Conservation (phyloP, 2,113 vertebrate genomes). For the Epinephelus moara region DNA sequence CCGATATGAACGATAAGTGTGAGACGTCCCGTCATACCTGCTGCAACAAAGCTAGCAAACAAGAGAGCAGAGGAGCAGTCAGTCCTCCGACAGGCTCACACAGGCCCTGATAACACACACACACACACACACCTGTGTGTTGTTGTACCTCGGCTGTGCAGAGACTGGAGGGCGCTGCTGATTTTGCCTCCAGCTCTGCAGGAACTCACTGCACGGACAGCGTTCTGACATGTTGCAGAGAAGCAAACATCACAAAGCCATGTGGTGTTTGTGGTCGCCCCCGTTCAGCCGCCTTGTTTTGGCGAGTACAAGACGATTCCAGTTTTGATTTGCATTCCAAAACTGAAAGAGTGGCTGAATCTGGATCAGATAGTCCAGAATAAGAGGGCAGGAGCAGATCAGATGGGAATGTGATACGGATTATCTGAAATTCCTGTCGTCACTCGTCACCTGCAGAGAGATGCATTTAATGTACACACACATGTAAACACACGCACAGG, state of each 20-base stretch:
- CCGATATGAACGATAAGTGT: neutral
- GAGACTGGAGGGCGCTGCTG: neutral
- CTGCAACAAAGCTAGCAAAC: neutral
- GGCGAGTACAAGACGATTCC: neutral
- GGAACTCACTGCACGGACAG: neutral
- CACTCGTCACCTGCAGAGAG: neutral
- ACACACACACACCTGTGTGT: no score
- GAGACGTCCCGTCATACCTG: neutral
- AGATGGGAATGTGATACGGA: neutral
- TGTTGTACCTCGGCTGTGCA: neutral
- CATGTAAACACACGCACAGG: neutral
- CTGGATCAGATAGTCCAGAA: slow-evolving; percentile 15
- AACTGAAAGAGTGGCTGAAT: slow-evolving; percentile 5
- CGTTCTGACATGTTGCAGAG: neutral
- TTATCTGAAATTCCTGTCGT: neutral
- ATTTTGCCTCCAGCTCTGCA: neutral
- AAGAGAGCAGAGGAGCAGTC: neutral
- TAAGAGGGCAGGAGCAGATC: neutral
- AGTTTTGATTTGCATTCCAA: slow-evolving; percentile 46
- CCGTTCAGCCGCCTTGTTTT: slow-evolving; percentile 19
- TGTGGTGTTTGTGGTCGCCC: neutral
- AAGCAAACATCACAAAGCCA: neutral
- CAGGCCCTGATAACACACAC: neutral
- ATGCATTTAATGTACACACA: slow-evolving; percentile 5
- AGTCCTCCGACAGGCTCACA: neutral